These are phyloP conservation scores for Melanotaenia parkinsoni DNA, from an alignment of 2,797 vertebrate genomes.

Conservation along the genomic window DNA sequence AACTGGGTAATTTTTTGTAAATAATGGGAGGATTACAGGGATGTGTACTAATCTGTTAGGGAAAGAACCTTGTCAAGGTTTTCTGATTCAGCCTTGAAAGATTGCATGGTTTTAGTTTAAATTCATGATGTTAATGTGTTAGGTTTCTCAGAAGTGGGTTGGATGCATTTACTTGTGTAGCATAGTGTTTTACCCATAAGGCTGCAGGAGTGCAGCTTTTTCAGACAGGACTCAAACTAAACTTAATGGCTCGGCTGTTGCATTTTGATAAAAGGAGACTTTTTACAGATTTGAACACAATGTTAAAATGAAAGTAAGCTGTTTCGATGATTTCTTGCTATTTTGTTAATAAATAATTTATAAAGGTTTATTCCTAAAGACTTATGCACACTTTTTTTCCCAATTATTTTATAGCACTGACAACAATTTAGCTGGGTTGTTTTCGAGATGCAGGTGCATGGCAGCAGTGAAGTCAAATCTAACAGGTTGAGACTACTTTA, in stretches of 20 bases:
- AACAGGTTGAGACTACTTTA: conserved; percentile 46
- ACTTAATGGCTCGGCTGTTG: conserved; percentile 26
- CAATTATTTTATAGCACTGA: not conserved
- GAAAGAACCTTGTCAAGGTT: conserved; percentile 3
- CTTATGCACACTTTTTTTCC: not conserved
- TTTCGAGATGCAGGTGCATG: conserved; percentile 34
- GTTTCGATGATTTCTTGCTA: not conserved
- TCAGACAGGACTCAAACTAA: conserved; percentile 2
- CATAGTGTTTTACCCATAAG: conserved; percentile 11
- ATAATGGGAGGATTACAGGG: conserved; percentile 18
- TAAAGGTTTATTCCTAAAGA: not conserved
- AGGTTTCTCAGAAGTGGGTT: conserved; percentile 40
- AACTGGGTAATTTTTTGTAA: conserved; percentile 17
- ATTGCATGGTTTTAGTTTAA: conserved; percentile 11
- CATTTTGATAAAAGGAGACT: not conserved
- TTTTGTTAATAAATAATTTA: not conserved
- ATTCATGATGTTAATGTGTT: conserved; percentile 34
- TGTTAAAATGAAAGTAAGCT: not conserved
- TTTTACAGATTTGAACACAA: not conserved
- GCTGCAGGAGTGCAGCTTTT: conserved; percentile 4
- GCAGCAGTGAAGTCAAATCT: conserved; percentile 33
- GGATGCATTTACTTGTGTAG: conserved; percentile 10
- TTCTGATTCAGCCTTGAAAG: conserved; percentile 2
- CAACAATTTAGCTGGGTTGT: conserved; percentile 2
- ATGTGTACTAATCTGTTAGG: conserved; percentile 20